These are phyloP conservation scores for Ivindomyrus marchei DNA, from an alignment of 2,113 vertebrate species.

Conservation along the genomic window DNA sequence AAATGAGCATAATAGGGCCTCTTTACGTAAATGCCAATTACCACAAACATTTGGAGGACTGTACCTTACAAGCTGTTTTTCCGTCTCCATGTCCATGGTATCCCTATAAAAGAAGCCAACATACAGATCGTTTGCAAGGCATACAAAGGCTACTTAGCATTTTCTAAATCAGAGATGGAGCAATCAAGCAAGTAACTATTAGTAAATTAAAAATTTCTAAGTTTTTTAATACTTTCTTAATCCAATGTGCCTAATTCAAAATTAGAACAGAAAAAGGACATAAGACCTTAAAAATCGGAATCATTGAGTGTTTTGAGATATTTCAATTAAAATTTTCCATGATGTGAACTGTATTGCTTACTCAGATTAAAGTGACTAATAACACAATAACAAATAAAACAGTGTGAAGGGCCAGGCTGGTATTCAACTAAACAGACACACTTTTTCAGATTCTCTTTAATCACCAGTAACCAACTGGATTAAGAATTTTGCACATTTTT, in stretches of 20 bases:
- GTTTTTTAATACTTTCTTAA: background rate
- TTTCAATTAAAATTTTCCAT: background rate
- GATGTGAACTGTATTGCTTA: background rate
- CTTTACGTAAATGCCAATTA: background rate
- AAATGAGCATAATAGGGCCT: background rate
- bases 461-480: background rate
- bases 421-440: background rate
- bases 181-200: background rate
- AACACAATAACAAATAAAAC: background rate
- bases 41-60: background rate
- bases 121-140: background rate
- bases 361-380: background rate
- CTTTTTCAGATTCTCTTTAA: background rate
- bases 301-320: background rate
- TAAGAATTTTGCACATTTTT: background rate
- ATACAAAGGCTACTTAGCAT: background rate
- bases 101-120: constrained; percentile 59
- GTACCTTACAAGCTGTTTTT: constrained; percentile 87
- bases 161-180: background rate
- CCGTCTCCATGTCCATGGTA: constrained; percentile 95
- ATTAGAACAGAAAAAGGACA: background rate
- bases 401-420: background rate
- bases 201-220: background rate
- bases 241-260: background rate
- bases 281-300: background rate